Evolutionary conservation across 2,888 invertebrate species (phyloP).

Genomic region (Diaperis boleti): DNA sequence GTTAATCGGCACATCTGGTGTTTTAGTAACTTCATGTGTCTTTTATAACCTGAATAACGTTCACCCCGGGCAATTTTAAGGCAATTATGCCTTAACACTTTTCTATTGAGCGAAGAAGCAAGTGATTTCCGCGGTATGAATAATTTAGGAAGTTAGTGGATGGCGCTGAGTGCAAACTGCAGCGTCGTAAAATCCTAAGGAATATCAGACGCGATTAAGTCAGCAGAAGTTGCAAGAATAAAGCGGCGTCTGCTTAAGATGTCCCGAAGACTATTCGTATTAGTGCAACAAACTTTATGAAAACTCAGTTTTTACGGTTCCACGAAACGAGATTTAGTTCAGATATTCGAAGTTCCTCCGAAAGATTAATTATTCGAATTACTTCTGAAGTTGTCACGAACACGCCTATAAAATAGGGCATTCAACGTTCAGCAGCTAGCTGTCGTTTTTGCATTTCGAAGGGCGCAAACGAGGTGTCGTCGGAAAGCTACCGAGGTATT

Average conservation of each 20-base stretch:
- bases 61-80: too few species aligned
- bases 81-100: too few species aligned
- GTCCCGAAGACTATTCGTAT: conserved; percentile 12
- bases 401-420: conserved; percentile 27
- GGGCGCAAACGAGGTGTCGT: conserved; percentile 27
- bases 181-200: background rate
- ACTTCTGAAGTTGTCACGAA: conserved; percentile 25
- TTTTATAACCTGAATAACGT: too few species aligned
- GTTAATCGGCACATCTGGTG: too few species aligned
- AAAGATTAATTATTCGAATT: conserved; percentile 37
- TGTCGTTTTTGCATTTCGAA: background rate
- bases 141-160: conserved; percentile 2
- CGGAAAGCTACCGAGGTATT: conserved; percentile 24
- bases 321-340: conserved; percentile 31
- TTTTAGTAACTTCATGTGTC: too few species aligned
- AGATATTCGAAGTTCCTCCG: conserved; percentile 19
- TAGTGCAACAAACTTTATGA: conserved; percentile 22
- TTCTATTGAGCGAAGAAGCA: too few species aligned
- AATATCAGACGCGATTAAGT: conserved; percentile 8
- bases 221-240: conserved; percentile 11
- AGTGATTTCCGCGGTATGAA: background rate
- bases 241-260: conserved; percentile 2
- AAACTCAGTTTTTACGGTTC: conserved; percentile 24
- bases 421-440: conserved; percentile 7
- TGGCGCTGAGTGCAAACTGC: background rate